Base-by-base conservation (phyloP, 1,140 invertebrate species). In the Aradophagus sp. region DNA sequence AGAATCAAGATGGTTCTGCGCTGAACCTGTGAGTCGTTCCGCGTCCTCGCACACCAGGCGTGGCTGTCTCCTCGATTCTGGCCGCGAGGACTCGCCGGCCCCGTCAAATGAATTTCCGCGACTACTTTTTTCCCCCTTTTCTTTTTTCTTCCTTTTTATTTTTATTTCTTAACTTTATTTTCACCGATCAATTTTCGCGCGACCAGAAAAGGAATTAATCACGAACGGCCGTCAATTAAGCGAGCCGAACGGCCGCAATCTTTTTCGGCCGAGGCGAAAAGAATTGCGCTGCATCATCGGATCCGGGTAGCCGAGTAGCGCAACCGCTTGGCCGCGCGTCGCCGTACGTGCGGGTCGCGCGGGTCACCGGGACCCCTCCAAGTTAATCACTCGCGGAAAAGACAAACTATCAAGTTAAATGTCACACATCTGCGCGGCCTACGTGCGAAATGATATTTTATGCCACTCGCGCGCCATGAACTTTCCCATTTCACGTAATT, bases 1-100 rank as follows among this genome's bases (percentile, higher is more conserved):
- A 56, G 66, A 74, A 78, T 67, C 74, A 65, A 73, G 72, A 70
- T 48, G 65, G 78, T 76, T 76, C 70, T 73, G 47, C 68, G 70
- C 58, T 72, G 68, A 79, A 83, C 75, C 79, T 79, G 77, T 77
- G 77, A 76, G 76, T 76, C 83, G 82, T 83, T 84, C 83, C 83
- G 81, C 83, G 79, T 84, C 83, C 83, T 80, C 78, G 83, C 79
- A 82, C 82, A 84, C 59, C 79, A 78, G 80, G 80, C 77, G 77
- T 80, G 79, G 77, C 74, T 76, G 66, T 73, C 72, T 75, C 72
- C 72, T 76, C 62, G 48, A 72, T 66, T 66, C 55, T 52, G 44
- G 38, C 42, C 44, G 48, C 69, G 31, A 39, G 39, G 55, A 52
- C 35, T 58, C 67, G 42, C 65, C 41, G 31, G 39, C 35, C 27